phyloP scores from a whole-genome alignment of 2,113 vertebrate genomes.

The Chrysochloris asiatica region DNA sequence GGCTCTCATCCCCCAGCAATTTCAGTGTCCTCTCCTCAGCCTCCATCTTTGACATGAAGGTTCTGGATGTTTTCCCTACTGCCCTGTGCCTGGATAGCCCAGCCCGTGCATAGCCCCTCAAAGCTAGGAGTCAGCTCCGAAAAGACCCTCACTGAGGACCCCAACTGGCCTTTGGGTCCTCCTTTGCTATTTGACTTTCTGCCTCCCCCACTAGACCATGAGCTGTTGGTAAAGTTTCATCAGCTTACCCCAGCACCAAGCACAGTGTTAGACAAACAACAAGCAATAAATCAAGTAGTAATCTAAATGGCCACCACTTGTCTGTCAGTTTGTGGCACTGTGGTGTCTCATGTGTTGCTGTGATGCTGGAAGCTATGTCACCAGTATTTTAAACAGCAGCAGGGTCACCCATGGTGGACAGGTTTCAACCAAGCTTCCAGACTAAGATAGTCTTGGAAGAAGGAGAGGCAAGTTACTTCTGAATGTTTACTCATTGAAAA shows the following conservation, averaged over 20 bases:
- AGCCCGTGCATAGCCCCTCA: background rate
- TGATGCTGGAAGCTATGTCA: no score
- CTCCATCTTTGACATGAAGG: background rate
- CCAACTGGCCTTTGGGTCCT: background rate
- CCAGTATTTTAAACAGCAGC: no score
- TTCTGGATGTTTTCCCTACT: background rate
- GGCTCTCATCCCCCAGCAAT: background rate
- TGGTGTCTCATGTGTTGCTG: no score
- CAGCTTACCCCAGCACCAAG: background rate
- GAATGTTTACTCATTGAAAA: no score
- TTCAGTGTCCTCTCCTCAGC: background rate
- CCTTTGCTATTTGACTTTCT: background rate
- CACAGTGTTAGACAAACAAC: background rate
- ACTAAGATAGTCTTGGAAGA: no score
- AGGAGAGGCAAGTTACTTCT: no score
- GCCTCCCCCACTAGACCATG: background rate
- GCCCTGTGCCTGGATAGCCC: background rate
- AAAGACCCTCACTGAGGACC: background rate
- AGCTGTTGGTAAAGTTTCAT: background rate
- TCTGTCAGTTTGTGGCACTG: no score
- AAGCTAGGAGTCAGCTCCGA: background rate
- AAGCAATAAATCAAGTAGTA: background rate
- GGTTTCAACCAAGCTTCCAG: no score
- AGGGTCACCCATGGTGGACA: no score
- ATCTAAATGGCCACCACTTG: background rate